Base-by-base conservation (phyloP, 2,113 vertebrate genomes). In the Pseudorhombus dupliciocellatus region DNA sequence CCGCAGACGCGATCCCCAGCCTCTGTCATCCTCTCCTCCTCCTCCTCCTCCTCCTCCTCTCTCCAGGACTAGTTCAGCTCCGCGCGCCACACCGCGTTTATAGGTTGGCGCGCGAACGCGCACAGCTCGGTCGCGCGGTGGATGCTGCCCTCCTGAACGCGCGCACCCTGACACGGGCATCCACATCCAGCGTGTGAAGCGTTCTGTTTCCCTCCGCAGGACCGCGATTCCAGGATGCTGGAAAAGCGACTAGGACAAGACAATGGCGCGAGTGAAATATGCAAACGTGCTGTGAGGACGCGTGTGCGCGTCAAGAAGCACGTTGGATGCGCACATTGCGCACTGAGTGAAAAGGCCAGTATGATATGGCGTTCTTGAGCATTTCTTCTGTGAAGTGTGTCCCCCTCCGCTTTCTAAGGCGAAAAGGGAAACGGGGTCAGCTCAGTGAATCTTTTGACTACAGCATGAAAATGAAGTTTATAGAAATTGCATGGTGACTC, bases 1-100 rank as follows among this genome's bases (percentile, higher is more conserved):
- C 40, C 4, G 2, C 10, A 52, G 75, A 82, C 52, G 64, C 24
- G 30, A 12, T 70, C 73, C 61, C 65, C 66, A 10, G 11, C n/a
- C 31, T 8, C 31, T 20, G 10, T 57, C 16, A 50, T 62, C 69
- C 59, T 72, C 42, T 24, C 58, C 73, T 77, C 60, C 67, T 51
- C 70, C 70, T 68, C 26, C 30, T 65, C 42, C 7, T 15, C 14
- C 40, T 22, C 57, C 70, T 79, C 63, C 66, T 54, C 71, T 73
- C 70, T 30, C 34, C 66, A 55, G 51, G 44, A 77, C 64, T 26
- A 34, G 64, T 84, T 79, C 75, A 57, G 70, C 78, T 70, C 58
- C 34, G 85, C 80, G 90, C 90, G 81, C 79, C 40, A 46, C 85
- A 48, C 44, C 70, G 18, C 63, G 88, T 91, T 92, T 93, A 93